Base-by-base conservation (phyloP, 64 coral and sea anemone species). In the Orbicella faveolata region DNA sequence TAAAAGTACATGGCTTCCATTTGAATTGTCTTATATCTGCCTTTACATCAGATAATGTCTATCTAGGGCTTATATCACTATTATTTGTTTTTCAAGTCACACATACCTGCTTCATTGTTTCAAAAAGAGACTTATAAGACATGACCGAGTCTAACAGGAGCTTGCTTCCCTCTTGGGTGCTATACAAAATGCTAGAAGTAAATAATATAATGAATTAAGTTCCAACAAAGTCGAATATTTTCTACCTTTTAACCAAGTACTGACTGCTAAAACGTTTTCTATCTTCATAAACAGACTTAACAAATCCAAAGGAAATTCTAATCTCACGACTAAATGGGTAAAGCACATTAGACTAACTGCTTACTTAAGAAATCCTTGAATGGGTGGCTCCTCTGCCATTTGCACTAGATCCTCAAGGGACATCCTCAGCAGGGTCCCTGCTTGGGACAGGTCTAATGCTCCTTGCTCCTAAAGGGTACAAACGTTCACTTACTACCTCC, bases 311-410 rank as follows among this genome's bases (percentile, higher is more conserved):
- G 44, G 44, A 48, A 48, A 48, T 48, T 48, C 2, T 48, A 4
- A 48, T 48, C 44, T 48, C 44, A 48, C 44, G 44, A 48, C 44
- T 48, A 2, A 48, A 3, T 6, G 44, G 44, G 2, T 48, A 48
- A 3, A 48, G 44, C 44, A 48, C 2, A 48, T 48, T 6, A 48
- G 3, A 48, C 10, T 59, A 59, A 66, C 61, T 35, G 35, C n/a
- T 78, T 87, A 95, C 93, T 83, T 91, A 19, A 95, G 39, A 48
- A 95, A 66, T 61, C 68, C 90, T 19, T 83, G 76, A 14, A 95
- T 77, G 9, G 93, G 93, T 41, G 78, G 89, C 26, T 95, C 93
- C 12, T 75, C 15, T 61, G 74, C 7, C 64, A 95, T 89, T 33
- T 41, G 61, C 20, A 95, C 52, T n/a, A 95, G 34, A 41, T 91